These are phyloP conservation scores for Turnix velox DNA, from an alignment of 2,113 vertebrate species.

Conservation along the genomic window DNA sequence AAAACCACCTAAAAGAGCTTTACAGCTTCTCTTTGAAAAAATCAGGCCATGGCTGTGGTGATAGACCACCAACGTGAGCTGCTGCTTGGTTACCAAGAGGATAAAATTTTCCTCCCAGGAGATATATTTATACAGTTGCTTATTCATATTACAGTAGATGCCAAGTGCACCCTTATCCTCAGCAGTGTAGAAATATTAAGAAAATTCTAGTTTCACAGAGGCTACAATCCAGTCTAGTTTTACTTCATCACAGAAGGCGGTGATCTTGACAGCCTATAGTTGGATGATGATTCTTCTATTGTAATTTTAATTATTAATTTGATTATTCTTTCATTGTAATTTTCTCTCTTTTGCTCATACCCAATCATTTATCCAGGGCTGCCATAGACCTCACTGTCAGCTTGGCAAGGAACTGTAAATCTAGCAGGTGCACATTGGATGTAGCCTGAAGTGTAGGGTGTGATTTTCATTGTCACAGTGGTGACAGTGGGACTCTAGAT, in stretches of 20 bases:
- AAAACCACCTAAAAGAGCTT: not conserved
- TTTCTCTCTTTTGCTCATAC: not conserved
- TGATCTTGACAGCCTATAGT: not conserved
- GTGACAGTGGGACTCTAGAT: not conserved
- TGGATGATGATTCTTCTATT: not conserved
- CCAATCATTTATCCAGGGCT: not conserved
- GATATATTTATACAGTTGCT: constrained; percentile 54
- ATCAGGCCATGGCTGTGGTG: not conserved
- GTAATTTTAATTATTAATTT: not conserved
- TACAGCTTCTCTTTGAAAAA: not conserved
- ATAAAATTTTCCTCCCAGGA: constrained; percentile 11
- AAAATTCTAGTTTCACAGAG: not conserved
- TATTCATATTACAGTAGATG: constrained; percentile 29
- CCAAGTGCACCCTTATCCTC: constrained; percentile 25
- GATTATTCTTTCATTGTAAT: not conserved
- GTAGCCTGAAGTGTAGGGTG: not conserved
- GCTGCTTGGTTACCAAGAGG: constrained; percentile 45
- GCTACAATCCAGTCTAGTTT: not conserved
- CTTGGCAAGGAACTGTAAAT: not conserved
- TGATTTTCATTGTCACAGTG: not conserved
- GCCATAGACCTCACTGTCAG: not conserved
- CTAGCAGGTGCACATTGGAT: not conserved
- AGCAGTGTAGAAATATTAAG: not conserved
- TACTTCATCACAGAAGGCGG: not conserved
- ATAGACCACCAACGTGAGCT: constrained; percentile 19